Percentiles rank a stretch among this genome's conserved stretches.
Evolutionary conservation across 2,797 vertebrate genomes (phyloP).

Genomic region (Yasuhikotakia modesta): DNA sequence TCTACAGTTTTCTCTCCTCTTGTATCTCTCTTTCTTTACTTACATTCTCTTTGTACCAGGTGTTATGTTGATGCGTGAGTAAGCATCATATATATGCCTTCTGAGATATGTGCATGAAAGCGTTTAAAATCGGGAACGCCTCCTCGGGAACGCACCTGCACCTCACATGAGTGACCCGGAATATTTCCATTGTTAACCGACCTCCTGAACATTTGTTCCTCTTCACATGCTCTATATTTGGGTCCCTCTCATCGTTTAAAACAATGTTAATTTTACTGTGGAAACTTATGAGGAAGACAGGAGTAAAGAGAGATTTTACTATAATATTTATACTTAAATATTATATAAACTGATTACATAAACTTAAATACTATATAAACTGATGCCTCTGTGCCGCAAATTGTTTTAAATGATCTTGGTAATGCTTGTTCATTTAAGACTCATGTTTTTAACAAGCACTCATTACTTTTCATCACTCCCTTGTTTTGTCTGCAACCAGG

Average conservation of each 20-base stretch:
- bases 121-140: slow-evolving; percentile 43
- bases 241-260: slow-evolving; percentile 9
- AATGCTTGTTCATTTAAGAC: slow-evolving; percentile 60
- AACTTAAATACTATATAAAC: too few species aligned
- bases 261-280: background rate
- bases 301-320: slow-evolving; percentile 4
- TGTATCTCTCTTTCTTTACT: background rate
- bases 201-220: slow-evolving; percentile 36
- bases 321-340: slow-evolving; percentile 19
- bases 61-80: slow-evolving; percentile 24
- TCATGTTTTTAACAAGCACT: slow-evolving; percentile 32
- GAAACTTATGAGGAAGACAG: background rate
- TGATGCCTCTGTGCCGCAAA: slow-evolving; percentile 51
- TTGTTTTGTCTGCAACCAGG: slow-evolving; percentile 18
- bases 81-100: slow-evolving; percentile 22
- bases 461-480: slow-evolving; percentile 19
- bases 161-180: slow-evolving; percentile 8
- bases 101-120: slow-evolving; percentile 14
- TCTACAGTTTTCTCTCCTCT: background rate
- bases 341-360: too few species aligned
- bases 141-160: slow-evolving; percentile 23
- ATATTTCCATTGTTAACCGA: slow-evolving; percentile 25
- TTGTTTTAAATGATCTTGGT: slow-evolving; percentile 68
- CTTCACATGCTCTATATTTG: slow-evolving; percentile 5
- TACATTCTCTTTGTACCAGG: slow-evolving; percentile 21